phyloP scores from a whole-genome alignment of 2,113 vertebrate genomes.

The Dromaius novaehollandiae region DNA sequence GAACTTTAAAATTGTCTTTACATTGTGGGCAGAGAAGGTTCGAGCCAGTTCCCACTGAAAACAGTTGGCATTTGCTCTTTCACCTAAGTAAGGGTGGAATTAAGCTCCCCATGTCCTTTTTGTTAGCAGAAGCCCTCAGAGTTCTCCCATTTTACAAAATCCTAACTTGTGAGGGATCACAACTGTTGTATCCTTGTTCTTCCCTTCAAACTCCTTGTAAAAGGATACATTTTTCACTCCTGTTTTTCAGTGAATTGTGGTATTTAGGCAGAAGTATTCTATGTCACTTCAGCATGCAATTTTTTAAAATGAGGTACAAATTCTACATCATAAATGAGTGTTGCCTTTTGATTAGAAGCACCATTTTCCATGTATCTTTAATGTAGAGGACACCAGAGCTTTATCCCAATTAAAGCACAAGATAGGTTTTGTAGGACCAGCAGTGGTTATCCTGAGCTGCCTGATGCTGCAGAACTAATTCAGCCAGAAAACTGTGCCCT shows the following conservation, averaged over 20 bases:
- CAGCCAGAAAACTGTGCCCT: neutral
- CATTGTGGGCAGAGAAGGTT: neutral
- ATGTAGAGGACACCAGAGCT: neutral
- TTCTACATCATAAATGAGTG: neutral
- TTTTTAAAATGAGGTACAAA: neutral
- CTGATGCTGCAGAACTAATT: neutral
- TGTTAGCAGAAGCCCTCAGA: neutral
- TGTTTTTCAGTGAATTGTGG: neutral
- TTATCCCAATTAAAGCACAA: neutral
- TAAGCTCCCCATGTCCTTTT: constrained; percentile 14
- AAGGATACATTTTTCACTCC: neutral
- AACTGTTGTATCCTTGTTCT: constrained; percentile 1
- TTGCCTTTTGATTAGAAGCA: neutral
- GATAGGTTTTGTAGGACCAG: neutral
- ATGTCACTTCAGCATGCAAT: neutral
- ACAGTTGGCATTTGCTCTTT: constrained; percentile 6
- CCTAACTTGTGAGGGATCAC: neutral
- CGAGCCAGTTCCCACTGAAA: neutral
- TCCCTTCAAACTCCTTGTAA: neutral
- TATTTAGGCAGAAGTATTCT: neutral
- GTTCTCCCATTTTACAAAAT: neutral
- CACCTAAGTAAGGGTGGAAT: neutral
- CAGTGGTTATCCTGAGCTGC: neutral
- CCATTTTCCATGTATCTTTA: neutral
- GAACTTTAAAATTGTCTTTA: neutral